These are phyloP conservation scores for Lepus europaeus DNA, from an alignment of 2,113 vertebrate species.

Conservation along the genomic window DNA sequence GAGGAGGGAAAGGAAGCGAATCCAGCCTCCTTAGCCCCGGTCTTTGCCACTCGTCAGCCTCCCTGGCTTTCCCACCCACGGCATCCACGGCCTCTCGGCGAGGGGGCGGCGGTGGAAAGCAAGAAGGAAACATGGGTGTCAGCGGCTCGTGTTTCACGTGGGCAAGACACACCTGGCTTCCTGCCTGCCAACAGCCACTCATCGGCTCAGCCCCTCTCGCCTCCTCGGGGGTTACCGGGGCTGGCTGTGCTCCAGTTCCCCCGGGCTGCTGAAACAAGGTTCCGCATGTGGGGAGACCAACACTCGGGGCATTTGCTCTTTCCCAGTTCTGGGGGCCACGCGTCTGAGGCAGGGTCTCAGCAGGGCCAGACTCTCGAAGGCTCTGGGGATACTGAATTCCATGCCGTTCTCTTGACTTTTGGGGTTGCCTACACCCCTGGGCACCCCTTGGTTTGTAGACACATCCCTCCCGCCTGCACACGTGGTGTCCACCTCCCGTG, in stretches of 20 bases:
- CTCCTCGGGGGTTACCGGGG: background rate
- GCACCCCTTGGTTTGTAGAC: background rate
- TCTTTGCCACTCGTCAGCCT: background rate
- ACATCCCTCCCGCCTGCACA: fast-evolving
- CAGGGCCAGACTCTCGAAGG: background rate
- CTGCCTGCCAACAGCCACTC: background rate
- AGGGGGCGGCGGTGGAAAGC: background rate
- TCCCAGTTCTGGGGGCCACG: background rate
- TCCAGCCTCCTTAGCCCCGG: background rate
- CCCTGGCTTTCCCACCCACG: background rate
- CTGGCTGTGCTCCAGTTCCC: too few species aligned
- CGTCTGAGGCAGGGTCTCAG: background rate
- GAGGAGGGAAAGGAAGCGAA: background rate
- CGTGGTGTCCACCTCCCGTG: background rate
- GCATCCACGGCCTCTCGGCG: fast-evolving
- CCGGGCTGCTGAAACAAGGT: background rate
- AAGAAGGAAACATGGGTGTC: too few species aligned
- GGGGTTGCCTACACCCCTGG: background rate
- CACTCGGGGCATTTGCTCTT: background rate
- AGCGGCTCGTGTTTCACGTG: fast-evolving
- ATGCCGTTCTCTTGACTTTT: background rate
- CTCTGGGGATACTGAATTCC: too few species aligned
- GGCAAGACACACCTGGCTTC: background rate
- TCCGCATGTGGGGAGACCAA: background rate
- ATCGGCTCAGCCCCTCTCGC: background rate